Evolutionary conservation across 2,797 vertebrate species (phyloP).

Genomic region (Melanotaenia trifasciata): DNA sequence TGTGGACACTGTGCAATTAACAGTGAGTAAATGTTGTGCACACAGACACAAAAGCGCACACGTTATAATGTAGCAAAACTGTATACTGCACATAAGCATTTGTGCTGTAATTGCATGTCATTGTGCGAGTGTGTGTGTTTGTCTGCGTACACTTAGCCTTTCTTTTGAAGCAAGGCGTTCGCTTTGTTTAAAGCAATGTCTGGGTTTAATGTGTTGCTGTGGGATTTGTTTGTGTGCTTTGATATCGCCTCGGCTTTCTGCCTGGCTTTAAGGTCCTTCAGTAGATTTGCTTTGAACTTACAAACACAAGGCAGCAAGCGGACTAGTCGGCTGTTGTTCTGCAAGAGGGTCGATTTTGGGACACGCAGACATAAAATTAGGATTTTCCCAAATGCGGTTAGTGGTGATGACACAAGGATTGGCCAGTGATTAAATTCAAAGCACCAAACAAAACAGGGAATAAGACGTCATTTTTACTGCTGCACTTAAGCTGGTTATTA

Average conservation of each 20-base stretch:
- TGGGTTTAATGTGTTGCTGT: conserved; percentile 79
- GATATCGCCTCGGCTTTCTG: conserved; percentile 75
- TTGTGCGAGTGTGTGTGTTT: conserved; percentile 57
- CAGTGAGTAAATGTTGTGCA: conserved; percentile 60
- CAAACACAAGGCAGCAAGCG: conserved; percentile 53
- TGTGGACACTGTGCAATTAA: conserved; percentile 66
- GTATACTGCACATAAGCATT: conserved; percentile 27
- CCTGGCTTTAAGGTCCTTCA: conserved; percentile 69
- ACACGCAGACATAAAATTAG: conserved; percentile 54
- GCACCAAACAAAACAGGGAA: conserved; percentile 10
- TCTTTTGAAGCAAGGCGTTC: conserved; percentile 80
- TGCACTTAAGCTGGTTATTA: background rate
- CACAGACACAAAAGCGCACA: conserved; percentile 37
- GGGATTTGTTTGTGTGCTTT: conserved; percentile 83
- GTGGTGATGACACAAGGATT: conserved; percentile 53
- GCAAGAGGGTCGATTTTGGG: conserved; percentile 45
- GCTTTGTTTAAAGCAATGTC: conserved; percentile 81
- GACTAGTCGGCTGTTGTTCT: conserved; percentile 52
- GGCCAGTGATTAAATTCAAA: conserved; percentile 40
- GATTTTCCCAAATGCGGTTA: conserved; percentile 60
- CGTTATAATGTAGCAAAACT: conserved; percentile 11
- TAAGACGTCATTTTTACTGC: conserved; percentile 2
- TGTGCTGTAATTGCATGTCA: conserved; percentile 58
- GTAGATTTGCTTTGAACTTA: conserved; percentile 77
- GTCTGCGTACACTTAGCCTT: conserved; percentile 58